A percentile compares a stretch with the other conserved stretches of the same genome.
Conservation (phyloP, 2,113 vertebrate genomes). For the Malaclemys terrapin region DNA sequence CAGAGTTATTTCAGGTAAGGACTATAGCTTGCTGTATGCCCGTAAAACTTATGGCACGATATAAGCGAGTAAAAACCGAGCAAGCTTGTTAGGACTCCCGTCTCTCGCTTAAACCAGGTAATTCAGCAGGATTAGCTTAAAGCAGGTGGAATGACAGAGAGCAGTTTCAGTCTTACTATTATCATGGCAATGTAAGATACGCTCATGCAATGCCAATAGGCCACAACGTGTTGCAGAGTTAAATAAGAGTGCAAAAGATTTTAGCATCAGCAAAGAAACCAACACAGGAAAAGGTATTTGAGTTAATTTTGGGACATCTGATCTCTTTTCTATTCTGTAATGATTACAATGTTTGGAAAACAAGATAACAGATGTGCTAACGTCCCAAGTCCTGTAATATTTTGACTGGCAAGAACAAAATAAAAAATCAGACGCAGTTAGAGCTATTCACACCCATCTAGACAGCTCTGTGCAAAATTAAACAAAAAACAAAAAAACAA, state of each 20-base stretch:
- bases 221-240: not conserved
- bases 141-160: not conserved
- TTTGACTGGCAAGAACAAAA: not conserved
- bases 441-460: slow-evolving; percentile 38
- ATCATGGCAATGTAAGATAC: not conserved
- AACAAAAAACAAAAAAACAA: slow-evolving; percentile 6
- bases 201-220: not conserved
- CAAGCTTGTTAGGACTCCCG: not conserved
- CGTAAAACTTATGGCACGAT: not conserved
- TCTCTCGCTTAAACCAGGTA: not conserved
- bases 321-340: not conserved
- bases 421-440: slow-evolving; percentile 30
- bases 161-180: not conserved
- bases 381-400: not conserved
- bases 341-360: not conserved
- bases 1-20: not conserved
- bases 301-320: not conserved
- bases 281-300: not conserved
- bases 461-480: slow-evolving; percentile 49
- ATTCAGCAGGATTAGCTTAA: not conserved
- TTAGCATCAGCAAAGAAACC: not conserved
- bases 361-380: slow-evolving; percentile 35
- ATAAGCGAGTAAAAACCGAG: not conserved
- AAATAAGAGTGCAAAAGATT: not conserved
- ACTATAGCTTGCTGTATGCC: not conserved